Percentiles rank a stretch among this genome's conserved stretches.
These are phyloP conservation scores for Tigriopus japonicus DNA, from an alignment of 1,140 invertebrate genomes.

Conservation along the genomic window DNA sequence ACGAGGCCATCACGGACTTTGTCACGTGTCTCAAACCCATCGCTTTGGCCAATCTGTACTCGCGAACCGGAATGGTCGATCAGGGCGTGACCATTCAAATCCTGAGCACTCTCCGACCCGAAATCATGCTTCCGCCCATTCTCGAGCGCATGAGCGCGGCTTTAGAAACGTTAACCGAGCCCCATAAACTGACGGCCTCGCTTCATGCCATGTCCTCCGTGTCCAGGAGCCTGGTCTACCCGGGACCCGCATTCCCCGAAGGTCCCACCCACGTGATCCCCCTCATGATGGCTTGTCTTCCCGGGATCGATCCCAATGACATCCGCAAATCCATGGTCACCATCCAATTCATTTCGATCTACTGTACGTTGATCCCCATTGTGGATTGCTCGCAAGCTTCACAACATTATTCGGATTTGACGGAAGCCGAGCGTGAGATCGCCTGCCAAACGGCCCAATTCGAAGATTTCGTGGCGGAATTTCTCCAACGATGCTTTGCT, in stretches of 20 bases:
- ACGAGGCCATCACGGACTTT: slow-evolving; percentile 62
- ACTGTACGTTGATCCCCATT: slow-evolving; percentile 52
- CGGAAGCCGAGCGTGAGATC: slow-evolving; percentile 38
- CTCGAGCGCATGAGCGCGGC: slow-evolving; percentile 53
- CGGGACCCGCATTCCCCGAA: slow-evolving; percentile 44
- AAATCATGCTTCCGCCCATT: slow-evolving; percentile 57
- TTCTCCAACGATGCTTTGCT: slow-evolving; percentile 52
- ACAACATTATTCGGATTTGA: slow-evolving; percentile 42
- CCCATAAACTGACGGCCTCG: slow-evolving; percentile 57
- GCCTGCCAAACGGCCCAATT: slow-evolving; percentile 61
- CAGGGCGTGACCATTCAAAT: slow-evolving; percentile 46
- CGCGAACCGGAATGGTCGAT: slow-evolving; percentile 42
- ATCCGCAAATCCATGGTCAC: slow-evolving; percentile 57
- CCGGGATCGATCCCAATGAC: slow-evolving; percentile 81
- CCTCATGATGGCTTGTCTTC: slow-evolving; percentile 51
- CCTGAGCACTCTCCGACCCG: slow-evolving; percentile 54
- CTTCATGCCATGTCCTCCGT: slow-evolving; percentile 53
- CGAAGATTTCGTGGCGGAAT: slow-evolving; percentile 70
- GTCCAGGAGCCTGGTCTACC: slow-evolving; percentile 43
- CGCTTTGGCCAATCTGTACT: slow-evolving; percentile 52
- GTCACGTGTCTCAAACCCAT: slow-evolving; percentile 48
- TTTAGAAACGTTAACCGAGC: slow-evolving; percentile 66
- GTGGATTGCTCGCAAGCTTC: slow-evolving; percentile 60
- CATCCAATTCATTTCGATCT: slow-evolving; percentile 53
- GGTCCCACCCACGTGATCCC: slow-evolving; percentile 61